phyloP scores from a whole-genome alignment of 1,140 invertebrate genomes.

The Drosophila sechellia region DNA sequence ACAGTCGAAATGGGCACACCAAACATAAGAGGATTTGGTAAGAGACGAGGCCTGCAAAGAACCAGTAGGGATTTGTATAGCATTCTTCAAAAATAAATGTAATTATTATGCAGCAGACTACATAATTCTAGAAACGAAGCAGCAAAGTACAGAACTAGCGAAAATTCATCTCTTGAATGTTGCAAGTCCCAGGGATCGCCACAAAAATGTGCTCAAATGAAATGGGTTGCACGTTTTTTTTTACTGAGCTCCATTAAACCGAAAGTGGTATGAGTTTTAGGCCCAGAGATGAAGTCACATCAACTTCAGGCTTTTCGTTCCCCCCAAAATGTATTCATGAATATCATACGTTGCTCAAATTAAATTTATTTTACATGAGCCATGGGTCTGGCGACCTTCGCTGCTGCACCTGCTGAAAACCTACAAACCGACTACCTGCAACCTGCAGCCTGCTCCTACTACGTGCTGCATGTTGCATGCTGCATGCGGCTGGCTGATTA shows the following conservation, averaged over 20 bases:
- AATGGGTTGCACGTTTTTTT: conserved; percentile 6
- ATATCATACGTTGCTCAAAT: conserved; percentile 65
- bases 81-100: not conserved
- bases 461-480: conserved; percentile 1
- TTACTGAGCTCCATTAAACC: conserved; percentile 2
- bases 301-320: not conserved
- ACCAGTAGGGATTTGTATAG: too few species aligned
- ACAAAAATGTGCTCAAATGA: not conserved
- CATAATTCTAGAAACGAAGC: not conserved
- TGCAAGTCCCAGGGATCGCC: too few species aligned
- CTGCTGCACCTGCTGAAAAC: conserved; percentile 20
- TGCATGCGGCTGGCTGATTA: conserved; percentile 49
- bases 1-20: not conserved
- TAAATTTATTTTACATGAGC: conserved; percentile 74
- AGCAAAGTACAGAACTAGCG: too few species aligned
- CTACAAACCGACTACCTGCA: conserved; percentile 8
- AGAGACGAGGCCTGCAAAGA: not conserved
- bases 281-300: conserved; percentile 16
- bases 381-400: conserved; percentile 53
- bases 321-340: conserved; percentile 66
- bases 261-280: not conserved
- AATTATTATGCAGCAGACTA: too few species aligned
- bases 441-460: not conserved
- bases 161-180: too few species aligned
- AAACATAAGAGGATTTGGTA: not conserved